Percentiles rank a stretch among this genome's conserved stretches.
phyloP scores from a whole-genome alignment of 2,797 vertebrate species.

The Perodicticus potto region DNA sequence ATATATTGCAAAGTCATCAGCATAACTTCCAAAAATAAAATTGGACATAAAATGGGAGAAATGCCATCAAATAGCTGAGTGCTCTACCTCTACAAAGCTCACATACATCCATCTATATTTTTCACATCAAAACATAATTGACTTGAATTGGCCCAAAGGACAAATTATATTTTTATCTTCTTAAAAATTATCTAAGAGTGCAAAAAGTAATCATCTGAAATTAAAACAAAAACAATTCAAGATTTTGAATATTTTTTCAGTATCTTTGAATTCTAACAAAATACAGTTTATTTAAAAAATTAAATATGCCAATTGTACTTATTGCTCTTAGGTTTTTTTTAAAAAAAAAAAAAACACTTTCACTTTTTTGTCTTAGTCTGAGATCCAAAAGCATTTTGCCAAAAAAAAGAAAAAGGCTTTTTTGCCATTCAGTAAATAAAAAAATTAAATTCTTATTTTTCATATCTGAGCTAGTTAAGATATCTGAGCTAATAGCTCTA shows the following conservation, averaged over 20 bases:
- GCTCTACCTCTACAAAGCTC: conserved; percentile 38
- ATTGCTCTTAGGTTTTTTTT: conserved; percentile 85
- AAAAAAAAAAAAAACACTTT: conserved; percentile 82
- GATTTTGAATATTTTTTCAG: conserved; percentile 58
- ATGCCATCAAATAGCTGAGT: conserved; percentile 19
- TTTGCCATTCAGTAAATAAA: conserved; percentile 72
- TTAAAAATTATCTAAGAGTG: conserved; percentile 48
- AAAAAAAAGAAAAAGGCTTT: neutral
- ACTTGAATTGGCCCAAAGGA: conserved; percentile 20
- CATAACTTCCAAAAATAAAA: conserved; percentile 57
- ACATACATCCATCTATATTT: conserved; percentile 42
- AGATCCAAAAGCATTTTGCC: conserved; percentile 74
- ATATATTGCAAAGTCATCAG: conserved; percentile 10
- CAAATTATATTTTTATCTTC: conserved; percentile 63
- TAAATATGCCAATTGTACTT: conserved; percentile 79
- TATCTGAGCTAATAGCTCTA: conserved; percentile 77
- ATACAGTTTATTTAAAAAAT: conserved; percentile 76
- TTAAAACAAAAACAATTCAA: conserved; percentile 47
- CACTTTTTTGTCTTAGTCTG: conserved; percentile 81
- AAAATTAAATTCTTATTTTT: conserved; percentile 83
- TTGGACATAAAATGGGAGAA: neutral
- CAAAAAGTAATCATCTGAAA: conserved; percentile 60
- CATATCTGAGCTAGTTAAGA: conserved; percentile 75
- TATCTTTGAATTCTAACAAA: conserved; percentile 58
- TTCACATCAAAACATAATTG: conserved; percentile 58